Base-by-base conservation (phyloP, 2,888 invertebrate species). In the Nycteola revayana region DNA sequence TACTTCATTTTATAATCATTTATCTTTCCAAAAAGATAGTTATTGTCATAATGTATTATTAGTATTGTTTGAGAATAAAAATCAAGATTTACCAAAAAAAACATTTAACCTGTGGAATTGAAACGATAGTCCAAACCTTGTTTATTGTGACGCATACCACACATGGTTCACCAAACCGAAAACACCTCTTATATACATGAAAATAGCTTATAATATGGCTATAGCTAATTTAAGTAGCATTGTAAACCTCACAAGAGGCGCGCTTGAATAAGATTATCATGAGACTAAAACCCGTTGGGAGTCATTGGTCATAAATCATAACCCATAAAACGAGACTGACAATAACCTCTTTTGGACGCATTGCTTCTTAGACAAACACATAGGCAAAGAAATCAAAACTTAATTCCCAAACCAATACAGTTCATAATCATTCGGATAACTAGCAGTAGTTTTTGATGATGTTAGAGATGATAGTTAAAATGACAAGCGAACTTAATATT, bases 141-240 rank as follows among this genome's bases (percentile, higher is more conserved):
- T 76, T 75, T 75, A 72, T 70, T 14, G 62, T 55, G 14, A 62
- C 51, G 48, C 50, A 62, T 68, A 56, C 81, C 79, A 78, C 79
- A 85, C 79, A 73, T 73, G 63, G 61, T 51, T 62, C 55, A 60
- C 40, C 58, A 47, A 43, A 50, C 40, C 52, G 49, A 65, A 58
- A 52, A 60, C 58, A 58, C 65, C 69, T 75, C 68, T 67, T 66
- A 66, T 51, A 57, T 52, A 66, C 64, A 70, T 75, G 67, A 62
- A 70, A 74, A 74, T 66, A 63, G 66, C 67, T 66, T 66, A 73
- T 68, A 73, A 74, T 77, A 77, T 73, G 71, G 71, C 79, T 75
- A 66, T 75, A 83, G 83, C 87, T 88, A 88, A 88, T 88, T 88
- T 88, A 87, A 76, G 88, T 88, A 87, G 88, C 88, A 88, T 88